phyloP scores from a whole-genome alignment of 2,888 invertebrate genomes.

The Papilio demoleus region DNA sequence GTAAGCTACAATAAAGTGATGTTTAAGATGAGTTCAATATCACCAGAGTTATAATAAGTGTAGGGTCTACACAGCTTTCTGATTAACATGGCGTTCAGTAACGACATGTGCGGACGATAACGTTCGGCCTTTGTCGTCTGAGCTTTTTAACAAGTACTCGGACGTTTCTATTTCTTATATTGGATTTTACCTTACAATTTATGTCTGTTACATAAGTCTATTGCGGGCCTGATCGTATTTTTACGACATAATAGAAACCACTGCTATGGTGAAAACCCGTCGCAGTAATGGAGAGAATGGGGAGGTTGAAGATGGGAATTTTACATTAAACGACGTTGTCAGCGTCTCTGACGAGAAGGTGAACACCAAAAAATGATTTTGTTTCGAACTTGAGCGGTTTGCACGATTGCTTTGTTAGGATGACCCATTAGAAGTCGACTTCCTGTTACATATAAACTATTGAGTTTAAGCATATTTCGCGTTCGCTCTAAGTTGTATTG shows the following conservation, averaged over 20 bases:
- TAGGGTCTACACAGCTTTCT: constrained; percentile 58
- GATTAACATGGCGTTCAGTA: constrained; percentile 77
- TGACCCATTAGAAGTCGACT: constrained; percentile 57
- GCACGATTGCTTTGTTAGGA: constrained; percentile 59
- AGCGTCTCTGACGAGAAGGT: constrained; percentile 81
- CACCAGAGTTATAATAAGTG: constrained; percentile 53
- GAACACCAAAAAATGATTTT: constrained; percentile 64
- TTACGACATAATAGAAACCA: constrained; percentile 59
- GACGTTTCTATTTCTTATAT: constrained; percentile 54
- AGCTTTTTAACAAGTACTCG: constrained; percentile 60
- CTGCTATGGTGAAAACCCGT: constrained; percentile 83
- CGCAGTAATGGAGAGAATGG: constrained; percentile 82
- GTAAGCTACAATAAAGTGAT: constrained; percentile 48
- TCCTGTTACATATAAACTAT: constrained; percentile 65
- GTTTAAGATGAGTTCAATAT: constrained; percentile 43
- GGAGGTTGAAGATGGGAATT: constrained; percentile 79
- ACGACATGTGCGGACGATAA: constrained; percentile 79
- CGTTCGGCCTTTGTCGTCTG: constrained; percentile 72
- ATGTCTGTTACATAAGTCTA: constrained; percentile 64
- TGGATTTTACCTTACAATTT: constrained; percentile 59
- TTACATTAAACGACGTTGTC: constrained; percentile 76
- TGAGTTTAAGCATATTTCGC: constrained; percentile 49
- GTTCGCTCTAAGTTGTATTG: constrained; percentile 60
- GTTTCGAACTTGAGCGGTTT: constrained; percentile 55
- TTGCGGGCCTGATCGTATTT: constrained; percentile 64